Evolutionary conservation across 2,888 invertebrate genomes (phyloP).

Genomic region (Mamestra brassicae): DNA sequence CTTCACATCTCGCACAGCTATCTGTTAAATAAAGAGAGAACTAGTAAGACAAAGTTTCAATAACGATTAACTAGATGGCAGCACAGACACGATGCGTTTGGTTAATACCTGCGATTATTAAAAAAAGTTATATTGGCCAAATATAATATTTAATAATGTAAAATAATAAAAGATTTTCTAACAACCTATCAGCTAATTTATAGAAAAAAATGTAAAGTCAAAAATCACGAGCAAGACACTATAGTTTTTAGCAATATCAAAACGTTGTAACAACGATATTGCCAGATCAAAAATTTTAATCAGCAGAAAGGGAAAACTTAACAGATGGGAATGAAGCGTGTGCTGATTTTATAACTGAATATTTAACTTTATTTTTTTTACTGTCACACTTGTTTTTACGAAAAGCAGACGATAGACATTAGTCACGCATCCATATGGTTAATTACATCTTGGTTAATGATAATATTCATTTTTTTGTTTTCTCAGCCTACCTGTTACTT

Average conservation of each 20-base stretch:
- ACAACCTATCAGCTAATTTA: too few relatives aligned
- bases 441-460: too few relatives aligned
- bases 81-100: background rate
- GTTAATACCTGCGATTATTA: background rate
- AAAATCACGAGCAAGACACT: background rate
- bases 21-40: background rate
- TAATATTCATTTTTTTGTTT: too few relatives aligned
- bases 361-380: too few relatives aligned
- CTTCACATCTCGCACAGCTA: rapidly evolving
- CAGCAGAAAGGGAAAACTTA: conserved; percentile 1
- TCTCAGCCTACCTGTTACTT: too few relatives aligned
- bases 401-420: too few relatives aligned
- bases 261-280: conserved; percentile 22
- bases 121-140: background rate
- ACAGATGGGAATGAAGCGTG: background rate
- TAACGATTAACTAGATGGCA: conserved; percentile 7
- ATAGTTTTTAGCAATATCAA: conserved; percentile 10
- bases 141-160: too few relatives aligned
- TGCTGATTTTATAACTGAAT: background rate
- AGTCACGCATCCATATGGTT: too few relatives aligned
- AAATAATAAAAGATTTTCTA: too few relatives aligned
- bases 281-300: conserved; percentile 20
- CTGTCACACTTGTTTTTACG: too few relatives aligned
- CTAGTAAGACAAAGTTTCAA: background rate
- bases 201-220: background rate